Percentiles rank a stretch among this genome's conserved stretches.
Evolutionary conservation across 2,888 invertebrate genomes (phyloP).

Genomic region (Conchocele bisecta): DNA sequence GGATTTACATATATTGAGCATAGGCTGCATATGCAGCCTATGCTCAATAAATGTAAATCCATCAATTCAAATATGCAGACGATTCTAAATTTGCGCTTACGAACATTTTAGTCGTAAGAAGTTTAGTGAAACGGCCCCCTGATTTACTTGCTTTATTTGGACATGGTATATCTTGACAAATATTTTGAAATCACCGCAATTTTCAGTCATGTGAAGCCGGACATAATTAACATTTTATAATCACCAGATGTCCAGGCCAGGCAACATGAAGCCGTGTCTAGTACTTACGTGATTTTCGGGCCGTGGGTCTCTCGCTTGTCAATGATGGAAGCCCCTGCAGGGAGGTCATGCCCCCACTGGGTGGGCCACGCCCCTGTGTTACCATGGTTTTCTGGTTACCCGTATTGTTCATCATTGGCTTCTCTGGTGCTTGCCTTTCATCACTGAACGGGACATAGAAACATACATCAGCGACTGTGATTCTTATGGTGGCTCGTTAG

Average conservation of each 20-base stretch:
- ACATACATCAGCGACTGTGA: too few relatives aligned
- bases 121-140: too few relatives aligned
- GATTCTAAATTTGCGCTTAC: not conserved
- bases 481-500: too few relatives aligned
- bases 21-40: too few relatives aligned
- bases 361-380: slow-evolving; percentile 26
- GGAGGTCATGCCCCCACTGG: slow-evolving; percentile 65
- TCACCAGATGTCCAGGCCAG: not conserved
- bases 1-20: too few relatives aligned
- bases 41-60: too few relatives aligned
- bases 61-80: too few relatives aligned
- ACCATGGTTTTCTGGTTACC: slow-evolving; percentile 24
- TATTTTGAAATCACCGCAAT: not conserved
- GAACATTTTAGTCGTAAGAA: not conserved
- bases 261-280: not conserved
- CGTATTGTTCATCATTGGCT: slow-evolving; percentile 26
- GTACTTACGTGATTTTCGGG: slow-evolving; percentile 61
- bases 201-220: not conserved
- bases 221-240: not conserved
- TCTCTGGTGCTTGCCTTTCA: slow-evolving; percentile 43
- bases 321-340: slow-evolving; percentile 72
- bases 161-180: too few relatives aligned
- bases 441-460: too few relatives aligned
- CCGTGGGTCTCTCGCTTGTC: slow-evolving; percentile 49
- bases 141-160: too few relatives aligned